phyloP scores from a whole-genome alignment of 2,888 invertebrate species.

The Sympetrum striolatum region DNA sequence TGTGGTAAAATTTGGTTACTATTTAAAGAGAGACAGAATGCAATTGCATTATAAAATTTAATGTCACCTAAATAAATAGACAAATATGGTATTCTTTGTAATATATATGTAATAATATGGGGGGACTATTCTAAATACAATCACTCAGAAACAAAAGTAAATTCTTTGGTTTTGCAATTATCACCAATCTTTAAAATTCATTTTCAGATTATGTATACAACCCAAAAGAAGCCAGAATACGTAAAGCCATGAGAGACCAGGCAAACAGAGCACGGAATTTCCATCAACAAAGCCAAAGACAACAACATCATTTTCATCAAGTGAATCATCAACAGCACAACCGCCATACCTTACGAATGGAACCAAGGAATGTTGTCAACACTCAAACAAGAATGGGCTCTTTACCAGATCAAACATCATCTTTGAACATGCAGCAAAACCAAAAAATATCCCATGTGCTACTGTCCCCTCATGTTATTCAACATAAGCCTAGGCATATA shows the following conservation, averaged over 20 bases:
- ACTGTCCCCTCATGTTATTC: neutral
- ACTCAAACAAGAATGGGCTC: neutral
- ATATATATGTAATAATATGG: too few species aligned
- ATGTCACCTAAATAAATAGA: too few species aligned
- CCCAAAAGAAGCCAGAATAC: slow-evolving; percentile 68
- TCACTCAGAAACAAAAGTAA: too few species aligned
- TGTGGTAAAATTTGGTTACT: too few species aligned
- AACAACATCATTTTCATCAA: neutral
- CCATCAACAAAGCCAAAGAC: neutral
- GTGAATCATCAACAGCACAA: neutral
- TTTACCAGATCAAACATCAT: neutral
- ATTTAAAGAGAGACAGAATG: too few species aligned
- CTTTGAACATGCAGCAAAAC: neutral
- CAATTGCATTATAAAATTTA: too few species aligned
- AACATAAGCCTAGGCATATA: slow-evolving; percentile 14
- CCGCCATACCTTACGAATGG: neutral
- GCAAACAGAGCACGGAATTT: slow-evolving; percentile 25
- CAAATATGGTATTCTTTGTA: too few species aligned
- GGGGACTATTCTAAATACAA: too few species aligned
- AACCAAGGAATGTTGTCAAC: slow-evolving; percentile 16
- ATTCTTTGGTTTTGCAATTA: too few species aligned
- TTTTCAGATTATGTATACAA: slow-evolving; percentile 69
- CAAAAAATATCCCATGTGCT: slow-evolving; percentile 4
- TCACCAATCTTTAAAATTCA: too few species aligned
- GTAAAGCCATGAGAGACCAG: slow-evolving; percentile 65